Percentiles rank a stretch among this genome's conserved stretches.
Evolutionary conservation across 2,888 invertebrate species (phyloP).

Genomic region (Cordilura impudica): DNA sequence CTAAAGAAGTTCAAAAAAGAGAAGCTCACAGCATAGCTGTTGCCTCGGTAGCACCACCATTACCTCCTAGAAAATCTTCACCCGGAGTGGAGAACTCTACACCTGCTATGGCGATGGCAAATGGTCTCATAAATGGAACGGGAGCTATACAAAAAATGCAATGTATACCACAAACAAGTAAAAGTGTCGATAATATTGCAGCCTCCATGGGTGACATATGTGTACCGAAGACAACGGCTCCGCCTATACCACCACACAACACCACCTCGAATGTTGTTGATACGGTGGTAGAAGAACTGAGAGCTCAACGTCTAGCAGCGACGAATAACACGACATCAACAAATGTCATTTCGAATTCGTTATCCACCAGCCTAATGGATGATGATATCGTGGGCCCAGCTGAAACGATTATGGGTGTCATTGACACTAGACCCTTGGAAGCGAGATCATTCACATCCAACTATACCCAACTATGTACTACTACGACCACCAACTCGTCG

Average conservation of each 20-base stretch:
- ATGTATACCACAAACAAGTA: constrained; percentile 62
- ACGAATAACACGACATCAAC: constrained; percentile 52
- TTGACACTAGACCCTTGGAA: constrained; percentile 81
- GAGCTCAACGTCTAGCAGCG: constrained; percentile 70
- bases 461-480: constrained; percentile 70
- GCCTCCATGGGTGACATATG: constrained; percentile 70
- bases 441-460: constrained; percentile 73
- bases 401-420: constrained; percentile 85
- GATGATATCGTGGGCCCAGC: constrained; percentile 83
- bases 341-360: constrained; percentile 26
- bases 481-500: constrained; percentile 68
- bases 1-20: constrained; percentile 59
- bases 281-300: constrained; percentile 74
- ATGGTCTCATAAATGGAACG: constrained; percentile 39
- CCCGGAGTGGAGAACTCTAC: constrained; percentile 73
- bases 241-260: constrained; percentile 77
- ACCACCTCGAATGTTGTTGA: constrained; percentile 70
- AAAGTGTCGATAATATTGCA: constrained; percentile 74
- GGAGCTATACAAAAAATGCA: constrained; percentile 45
- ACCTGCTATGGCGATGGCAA: constrained; percentile 65
- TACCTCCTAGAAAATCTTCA: constrained; percentile 81
- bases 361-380: constrained; percentile 67
- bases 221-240: constrained; percentile 75
- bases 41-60: constrained; percentile 77
- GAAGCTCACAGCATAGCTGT: constrained; percentile 46